Base-by-base conservation (phyloP, 2,888 invertebrate genomes). In the Lypha dubia region DNA sequence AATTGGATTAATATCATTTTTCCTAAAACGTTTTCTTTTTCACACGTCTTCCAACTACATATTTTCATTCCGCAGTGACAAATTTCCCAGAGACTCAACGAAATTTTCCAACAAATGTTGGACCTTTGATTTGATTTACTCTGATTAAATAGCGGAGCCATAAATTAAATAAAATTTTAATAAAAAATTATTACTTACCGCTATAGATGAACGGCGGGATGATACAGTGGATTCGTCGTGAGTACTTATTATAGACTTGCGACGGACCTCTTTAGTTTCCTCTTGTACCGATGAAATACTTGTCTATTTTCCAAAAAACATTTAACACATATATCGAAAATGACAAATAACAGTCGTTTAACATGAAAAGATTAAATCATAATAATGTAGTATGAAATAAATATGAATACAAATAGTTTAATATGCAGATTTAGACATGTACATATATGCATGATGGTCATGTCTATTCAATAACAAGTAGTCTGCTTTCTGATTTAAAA, bases 151-250 rank as follows among this genome's bases (percentile, higher is more conserved):
- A 44, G 15, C n/a, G 3, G 35, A 44, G 44, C 15, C n/a, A n/a
- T n/a, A n/a, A n/a, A n/a, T n/a, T n/a, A n/a, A n/a, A n/a, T 41
- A 49, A 49, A 49, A 17, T 49, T 8, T 49, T 17, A 49, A 0
- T 28, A 28, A 4, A 28, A 2, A 4, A 5, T 28, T 49, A 32
- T 35, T 20, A 81, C 89, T 88, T 89, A 91, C 91, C 89, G 88
- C 89, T 38, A 90, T 22, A 11, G 92, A 92, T 28, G 92, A 91
- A 79, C 89, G 90, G 46, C 91, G 86, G 1, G 91, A 91, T 38
- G 89, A 88, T 11, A 88, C 74, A 71, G 89, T 89, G 11, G 88
- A 88, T 65, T 89, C 89, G 83, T 90, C 89, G 13, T 88, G 82
- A 8, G 87, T 86, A 73, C 88, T 88, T 1, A 89, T 75, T 49